Base-by-base conservation (phyloP, 2,888 invertebrate species). In the Mimumesa dahlbomi region DNA sequence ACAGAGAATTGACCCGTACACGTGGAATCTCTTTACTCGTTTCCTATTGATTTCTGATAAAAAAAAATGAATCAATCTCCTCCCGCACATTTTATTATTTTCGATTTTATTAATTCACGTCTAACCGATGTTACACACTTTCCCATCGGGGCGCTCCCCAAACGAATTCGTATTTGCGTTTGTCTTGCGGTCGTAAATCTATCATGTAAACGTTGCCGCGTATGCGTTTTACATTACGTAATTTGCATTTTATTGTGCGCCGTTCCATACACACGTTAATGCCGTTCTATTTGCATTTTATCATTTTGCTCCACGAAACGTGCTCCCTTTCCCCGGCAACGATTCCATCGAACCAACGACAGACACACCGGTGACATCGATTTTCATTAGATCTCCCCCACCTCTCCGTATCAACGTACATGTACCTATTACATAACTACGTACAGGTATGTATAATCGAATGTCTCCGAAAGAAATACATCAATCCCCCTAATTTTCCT, bases 1-100 rank as follows among this genome's bases (percentile, higher is more conserved):
- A 82, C 69, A 49, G 46, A 64, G 77, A 82, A 81, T 83, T 79
- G 40, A 25, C 22, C 57, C 38, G 34, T 40, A 43, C 42, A 18
- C 2, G 16, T 34, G 16, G 21, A 42, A 18, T 36, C 34, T 43
- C n/a, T 22, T 48, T 1, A 2, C 40, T 6, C 21, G 31, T 22
- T 66, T 45, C 56, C 6, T 29, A 11, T 18, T 7, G 9, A 34
- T 36, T 16, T 1, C 13, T 36, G 9, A 19, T 16, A 5, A 38
- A 65, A 50, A 9, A 29, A 29, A 29, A 29, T n/a, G n/a, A n/a
- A n/a, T n/a, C n/a, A n/a, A n/a, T n/a, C n/a, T n/a, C n/a, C n/a
- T n/a, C n/a, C n/a, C n/a, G n/a, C n/a, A n/a, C n/a, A n/a, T n/a
- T n/a, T n/a, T n/a, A n/a, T n/a, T n/a, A n/a, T n/a, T n/a, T n/a